Conservation (phyloP, 2,888 invertebrate species). For the Trachelus stipa region DNA sequence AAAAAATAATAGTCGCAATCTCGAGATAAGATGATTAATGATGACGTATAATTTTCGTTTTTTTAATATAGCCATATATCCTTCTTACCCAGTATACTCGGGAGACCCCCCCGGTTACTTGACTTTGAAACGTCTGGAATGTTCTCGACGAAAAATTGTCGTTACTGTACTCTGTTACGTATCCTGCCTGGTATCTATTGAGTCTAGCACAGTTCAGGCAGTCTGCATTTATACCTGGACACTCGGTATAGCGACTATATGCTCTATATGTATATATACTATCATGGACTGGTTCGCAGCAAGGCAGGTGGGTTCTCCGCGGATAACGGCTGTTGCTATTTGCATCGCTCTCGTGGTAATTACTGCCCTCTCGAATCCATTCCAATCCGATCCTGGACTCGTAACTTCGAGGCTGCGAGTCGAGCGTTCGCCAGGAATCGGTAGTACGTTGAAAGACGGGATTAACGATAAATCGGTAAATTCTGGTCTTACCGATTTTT, state of each 20-base stretch:
- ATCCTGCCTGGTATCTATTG: neutral
- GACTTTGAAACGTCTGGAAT: constrained; percentile 29
- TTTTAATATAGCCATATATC: neutral
- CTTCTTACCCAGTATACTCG: neutral
- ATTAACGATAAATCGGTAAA: neutral
- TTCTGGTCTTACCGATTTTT: neutral
- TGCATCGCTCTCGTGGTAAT: constrained; percentile 45
- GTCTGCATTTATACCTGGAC: neutral
- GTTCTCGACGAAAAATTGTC: constrained; percentile 19
- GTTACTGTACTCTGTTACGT: neutral
- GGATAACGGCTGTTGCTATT: constrained; percentile 48
- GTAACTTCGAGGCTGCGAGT: neutral
- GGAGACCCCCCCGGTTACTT: neutral
- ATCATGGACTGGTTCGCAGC: constrained; percentile 28
- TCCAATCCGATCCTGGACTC: constrained; percentile 9
- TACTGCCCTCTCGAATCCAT: constrained; percentile 43
- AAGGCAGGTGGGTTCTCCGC: constrained; percentile 46
- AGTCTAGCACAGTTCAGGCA: neutral
- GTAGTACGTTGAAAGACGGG: neutral
- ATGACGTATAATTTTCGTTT: neutral
- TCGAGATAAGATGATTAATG: neutral
- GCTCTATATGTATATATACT: constrained; percentile 18
- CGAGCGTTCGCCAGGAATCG: neutral
- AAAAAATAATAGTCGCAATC: neutral
- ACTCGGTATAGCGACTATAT: neutral